Evolutionary conservation across 2,888 invertebrate species (phyloP), one percentile per base, ranked within the genome.

Genomic region (Syritta pipiens): DNA sequence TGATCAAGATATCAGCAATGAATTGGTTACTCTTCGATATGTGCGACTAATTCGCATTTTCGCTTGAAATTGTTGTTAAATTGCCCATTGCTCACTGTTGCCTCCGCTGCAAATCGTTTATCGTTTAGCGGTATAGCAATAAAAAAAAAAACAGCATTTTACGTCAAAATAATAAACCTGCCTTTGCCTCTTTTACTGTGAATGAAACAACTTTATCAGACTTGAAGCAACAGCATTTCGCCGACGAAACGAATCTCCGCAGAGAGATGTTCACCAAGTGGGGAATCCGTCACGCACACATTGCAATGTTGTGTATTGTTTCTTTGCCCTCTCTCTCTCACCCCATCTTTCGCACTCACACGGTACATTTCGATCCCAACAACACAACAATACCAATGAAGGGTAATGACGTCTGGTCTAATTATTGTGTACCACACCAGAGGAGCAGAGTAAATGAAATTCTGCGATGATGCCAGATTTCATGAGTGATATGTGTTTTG

Each of bases 371-470:
- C 48, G 55, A 44, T 81, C 68, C 69, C 49, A 12, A 67, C 42
- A 44, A 69, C 20, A 10, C 44, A 57, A 65, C 53, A 63, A 65
- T 59, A 75, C 76, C 32, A 59, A 75, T 59, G 62, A 67, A 74
- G 81, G 75, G 74, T 81, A 82, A 82, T 82, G 81, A 82, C 81
- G 82, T 82, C 81, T 82, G 82, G 81, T 67, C 81, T 81, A 82
- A 75, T 82, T 82, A 72, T 77, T 77, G 53, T 55, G 32, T 46
- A 67, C 59, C 22, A 14, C 22, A n/a, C n/a, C n/a, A n/a, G n/a
- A n/a, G n/a, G n/a, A n/a, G n/a, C 14, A 59, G 40, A 53, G 62
- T 57, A 79, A 79, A 62, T 72, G 37, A 67, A 57, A 68, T 67
- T 74, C 26, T 74, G 75, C 81, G 68, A 37, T 28, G 81, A 40